phyloP scores from a whole-genome alignment of 92 coral and sea anemone species.

The Porites cylindrica region DNA sequence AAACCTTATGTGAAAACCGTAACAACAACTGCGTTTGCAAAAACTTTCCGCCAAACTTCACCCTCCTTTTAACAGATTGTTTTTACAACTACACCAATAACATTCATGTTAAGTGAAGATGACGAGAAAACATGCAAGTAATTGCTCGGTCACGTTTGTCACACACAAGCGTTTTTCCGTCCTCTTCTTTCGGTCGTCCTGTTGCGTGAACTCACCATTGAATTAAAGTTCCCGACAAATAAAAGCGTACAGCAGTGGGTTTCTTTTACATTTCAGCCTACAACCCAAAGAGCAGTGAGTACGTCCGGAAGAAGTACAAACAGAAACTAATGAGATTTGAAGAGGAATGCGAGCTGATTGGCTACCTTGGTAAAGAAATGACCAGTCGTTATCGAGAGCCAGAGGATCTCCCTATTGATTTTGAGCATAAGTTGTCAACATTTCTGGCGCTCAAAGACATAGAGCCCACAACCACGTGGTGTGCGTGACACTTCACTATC shows the following conservation, averaged over 20 bases:
- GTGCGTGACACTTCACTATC: slow-evolving; percentile 43
- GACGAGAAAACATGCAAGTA: no score
- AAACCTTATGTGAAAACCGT: no score
- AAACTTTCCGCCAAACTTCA: no score
- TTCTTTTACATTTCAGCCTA: slow-evolving; percentile 71
- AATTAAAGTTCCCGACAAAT: neutral
- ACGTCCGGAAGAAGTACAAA: slow-evolving; percentile 93
- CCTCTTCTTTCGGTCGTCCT: no score
- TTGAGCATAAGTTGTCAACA: slow-evolving; percentile 86
- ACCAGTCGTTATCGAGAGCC: slow-evolving; percentile 88
- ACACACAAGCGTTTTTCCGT: no score
- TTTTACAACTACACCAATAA: no score
- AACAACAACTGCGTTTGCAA: no score
- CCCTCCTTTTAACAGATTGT: no score
- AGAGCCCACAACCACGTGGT: slow-evolving; percentile 83
- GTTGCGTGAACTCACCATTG: no score
- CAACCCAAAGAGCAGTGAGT: slow-evolving; percentile 97
- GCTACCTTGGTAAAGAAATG: slow-evolving; percentile 96
- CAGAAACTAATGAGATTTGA: slow-evolving; percentile 90
- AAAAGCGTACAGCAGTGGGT: neutral
- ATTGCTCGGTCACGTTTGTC: no score
- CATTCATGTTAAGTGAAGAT: no score
- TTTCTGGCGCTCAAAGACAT: slow-evolving; percentile 91
- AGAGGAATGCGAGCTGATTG: slow-evolving; percentile 92
- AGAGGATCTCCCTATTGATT: slow-evolving; percentile 95